Percentiles rank a stretch among this genome's conserved stretches.
phyloP scores from a whole-genome alignment of 2,113 vertebrate species.

The Platanista minor region DNA sequence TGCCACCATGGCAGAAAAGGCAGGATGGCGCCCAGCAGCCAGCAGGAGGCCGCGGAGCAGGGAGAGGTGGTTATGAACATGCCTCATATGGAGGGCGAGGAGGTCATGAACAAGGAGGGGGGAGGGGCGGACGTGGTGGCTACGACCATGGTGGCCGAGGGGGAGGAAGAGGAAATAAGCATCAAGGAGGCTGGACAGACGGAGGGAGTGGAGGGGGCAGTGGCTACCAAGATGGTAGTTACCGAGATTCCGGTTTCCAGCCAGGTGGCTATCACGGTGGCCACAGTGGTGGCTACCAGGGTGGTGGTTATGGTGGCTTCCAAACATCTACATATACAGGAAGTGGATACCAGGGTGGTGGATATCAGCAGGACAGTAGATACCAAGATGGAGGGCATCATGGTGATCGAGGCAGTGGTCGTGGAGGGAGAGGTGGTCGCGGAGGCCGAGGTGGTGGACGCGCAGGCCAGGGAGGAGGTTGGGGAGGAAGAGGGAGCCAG shows the following conservation, averaged over 20 bases:
- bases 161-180: constrained; percentile 87
- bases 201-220: constrained; percentile 82
- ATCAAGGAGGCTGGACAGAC: constrained; percentile 90
- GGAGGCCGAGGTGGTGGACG: constrained; percentile 82
- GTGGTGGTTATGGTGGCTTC: constrained; percentile 82
- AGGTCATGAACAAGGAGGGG: constrained; percentile 85
- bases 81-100: constrained; percentile 89
- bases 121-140: constrained; percentile 84
- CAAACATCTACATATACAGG: constrained; percentile 82
- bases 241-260: constrained; percentile 84
- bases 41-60: constrained; percentile 86
- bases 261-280: constrained; percentile 82
- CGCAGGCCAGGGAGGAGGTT: constrained; percentile 88
- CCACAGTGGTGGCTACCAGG: constrained; percentile 83
- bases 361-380: constrained; percentile 87
- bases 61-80: constrained; percentile 85
- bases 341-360: constrained; percentile 84
- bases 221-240: constrained; percentile 82
- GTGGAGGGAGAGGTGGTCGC: constrained; percentile 82
- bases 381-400: constrained; percentile 90
- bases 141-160: constrained; percentile 85
- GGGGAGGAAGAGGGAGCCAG: constrained; percentile 91
- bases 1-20: constrained; percentile 98
- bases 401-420: constrained; percentile 81
- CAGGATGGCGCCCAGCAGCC: constrained; percentile 90